Conservation (phyloP, 2,797 vertebrate genomes). For the Thunnus albacares region DNA sequence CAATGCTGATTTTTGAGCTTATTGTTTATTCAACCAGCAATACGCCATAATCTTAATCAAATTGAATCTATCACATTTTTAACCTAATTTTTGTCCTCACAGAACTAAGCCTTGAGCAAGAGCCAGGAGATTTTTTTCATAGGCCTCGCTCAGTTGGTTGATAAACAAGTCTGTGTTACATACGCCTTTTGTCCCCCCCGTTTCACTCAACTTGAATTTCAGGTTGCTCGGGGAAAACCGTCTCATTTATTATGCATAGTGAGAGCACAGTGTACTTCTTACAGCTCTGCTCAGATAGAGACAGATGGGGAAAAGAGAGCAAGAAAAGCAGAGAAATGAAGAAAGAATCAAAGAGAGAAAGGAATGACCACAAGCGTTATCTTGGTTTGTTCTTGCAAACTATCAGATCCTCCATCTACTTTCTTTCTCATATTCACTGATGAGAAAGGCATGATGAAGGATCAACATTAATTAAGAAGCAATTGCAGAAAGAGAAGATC, state of each 20-base stretch:
- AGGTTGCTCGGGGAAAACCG: conserved; percentile 56
- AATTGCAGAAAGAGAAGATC: neutral
- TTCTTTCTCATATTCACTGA: neutral
- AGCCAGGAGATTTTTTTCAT: conserved; percentile 18
- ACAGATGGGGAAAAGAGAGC: conserved; percentile 3
- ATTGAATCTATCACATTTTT: conserved; percentile 1
- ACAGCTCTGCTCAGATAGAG: conserved; percentile 28
- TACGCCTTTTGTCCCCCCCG: conserved; percentile 43
- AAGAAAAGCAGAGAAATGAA: conserved; percentile 19
- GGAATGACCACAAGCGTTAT: conserved; percentile 10
- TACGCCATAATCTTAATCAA: neutral
- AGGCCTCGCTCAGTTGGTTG: conserved; percentile 6
- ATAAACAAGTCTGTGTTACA: conserved; percentile 46
- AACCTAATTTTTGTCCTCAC: neutral
- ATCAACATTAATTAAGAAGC: neutral
- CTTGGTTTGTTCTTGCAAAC: conserved; percentile 12
- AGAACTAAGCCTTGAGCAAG: neutral
- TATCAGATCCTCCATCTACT: neutral
- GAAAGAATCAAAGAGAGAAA: conserved; percentile 6
- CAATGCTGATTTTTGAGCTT: neutral
- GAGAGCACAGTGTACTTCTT: conserved; percentile 29
- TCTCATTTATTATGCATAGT: conserved; percentile 71
- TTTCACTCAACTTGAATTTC: conserved; percentile 52
- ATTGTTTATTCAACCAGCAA: neutral
- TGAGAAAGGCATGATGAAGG: neutral